Conservation (phyloP, 2,888 invertebrate species). For the Busseola fusca region DNA sequence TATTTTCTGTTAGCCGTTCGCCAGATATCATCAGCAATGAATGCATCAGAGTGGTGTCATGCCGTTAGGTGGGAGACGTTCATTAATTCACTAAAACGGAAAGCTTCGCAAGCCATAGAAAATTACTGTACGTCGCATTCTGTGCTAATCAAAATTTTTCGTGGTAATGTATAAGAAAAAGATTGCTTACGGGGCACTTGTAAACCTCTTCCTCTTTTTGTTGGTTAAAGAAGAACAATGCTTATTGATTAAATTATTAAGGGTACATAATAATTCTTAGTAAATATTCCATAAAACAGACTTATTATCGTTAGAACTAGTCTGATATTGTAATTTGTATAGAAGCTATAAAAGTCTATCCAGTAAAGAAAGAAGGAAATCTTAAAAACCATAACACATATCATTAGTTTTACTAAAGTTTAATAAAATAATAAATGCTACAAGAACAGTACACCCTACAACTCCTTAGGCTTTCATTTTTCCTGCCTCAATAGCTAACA, state of each 20-base stretch:
- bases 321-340: not conserved
- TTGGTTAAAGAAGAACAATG: not conserved
- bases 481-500: slow-evolving; percentile 2
- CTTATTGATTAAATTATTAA: not conserved
- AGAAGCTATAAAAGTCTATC: not conserved
- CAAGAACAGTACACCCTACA: not conserved
- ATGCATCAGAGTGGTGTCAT: too few relatives aligned
- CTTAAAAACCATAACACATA: not conserved
- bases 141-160: too few relatives aligned
- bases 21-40: too few relatives aligned
- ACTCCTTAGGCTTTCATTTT: slow-evolving; percentile 8
- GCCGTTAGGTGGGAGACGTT: too few relatives aligned
- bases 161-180: too few relatives aligned
- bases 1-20: too few relatives aligned
- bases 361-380: too few relatives aligned
- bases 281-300: not conserved
- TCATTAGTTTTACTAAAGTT: not conserved
- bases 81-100: too few relatives aligned
- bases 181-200: too few relatives aligned
- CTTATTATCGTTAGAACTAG: not conserved
- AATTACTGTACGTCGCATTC: too few relatives aligned
- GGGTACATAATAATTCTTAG: not conserved
- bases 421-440: slow-evolving; percentile 7
- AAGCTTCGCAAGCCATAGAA: too few relatives aligned
- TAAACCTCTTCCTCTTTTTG: too few relatives aligned